Evolutionary conservation across 2,888 invertebrate species (phyloP).

Genomic region (Apamea epomidion): DNA sequence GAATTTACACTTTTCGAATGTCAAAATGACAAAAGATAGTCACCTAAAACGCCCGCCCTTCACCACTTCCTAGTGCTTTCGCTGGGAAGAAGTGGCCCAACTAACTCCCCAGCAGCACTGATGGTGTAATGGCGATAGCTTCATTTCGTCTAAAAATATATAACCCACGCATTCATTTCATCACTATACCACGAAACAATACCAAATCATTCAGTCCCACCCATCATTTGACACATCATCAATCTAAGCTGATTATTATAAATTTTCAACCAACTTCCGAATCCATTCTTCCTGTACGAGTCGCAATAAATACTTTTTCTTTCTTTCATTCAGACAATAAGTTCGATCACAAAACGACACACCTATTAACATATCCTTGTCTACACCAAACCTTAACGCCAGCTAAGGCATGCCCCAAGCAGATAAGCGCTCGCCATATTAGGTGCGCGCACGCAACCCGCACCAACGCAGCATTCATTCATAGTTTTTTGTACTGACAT

Average conservation of each 20-base stretch:
- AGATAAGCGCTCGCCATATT: conserved; percentile 69
- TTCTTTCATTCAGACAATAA: neutral
- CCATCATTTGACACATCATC: neutral
- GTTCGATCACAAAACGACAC: neutral
- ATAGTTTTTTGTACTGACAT: conserved; percentile 70
- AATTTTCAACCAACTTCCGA: neutral
- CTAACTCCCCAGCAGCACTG: too few relatives aligned
- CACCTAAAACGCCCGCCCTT: too few relatives aligned
- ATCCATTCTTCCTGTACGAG: neutral
- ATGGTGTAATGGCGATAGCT: neutral
- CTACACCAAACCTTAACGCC: conserved; percentile 24
- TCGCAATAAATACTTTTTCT: too few relatives aligned
- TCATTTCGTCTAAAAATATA: neutral
- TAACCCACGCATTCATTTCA: neutral
- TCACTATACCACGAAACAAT: neutral
- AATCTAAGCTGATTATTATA: neutral
- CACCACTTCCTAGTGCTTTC: too few relatives aligned
- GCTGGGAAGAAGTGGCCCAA: neutral
- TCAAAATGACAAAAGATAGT: too few relatives aligned
- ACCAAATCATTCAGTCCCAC: neutral
- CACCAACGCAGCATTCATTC: conserved; percentile 71
- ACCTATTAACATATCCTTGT: conserved; percentile 5
- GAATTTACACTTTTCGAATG: too few relatives aligned
- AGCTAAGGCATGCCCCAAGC: conserved; percentile 40
- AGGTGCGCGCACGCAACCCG: conserved; percentile 71